Conservation (phyloP, 2,888 invertebrate genomes). For the Troilus luridus region DNA sequence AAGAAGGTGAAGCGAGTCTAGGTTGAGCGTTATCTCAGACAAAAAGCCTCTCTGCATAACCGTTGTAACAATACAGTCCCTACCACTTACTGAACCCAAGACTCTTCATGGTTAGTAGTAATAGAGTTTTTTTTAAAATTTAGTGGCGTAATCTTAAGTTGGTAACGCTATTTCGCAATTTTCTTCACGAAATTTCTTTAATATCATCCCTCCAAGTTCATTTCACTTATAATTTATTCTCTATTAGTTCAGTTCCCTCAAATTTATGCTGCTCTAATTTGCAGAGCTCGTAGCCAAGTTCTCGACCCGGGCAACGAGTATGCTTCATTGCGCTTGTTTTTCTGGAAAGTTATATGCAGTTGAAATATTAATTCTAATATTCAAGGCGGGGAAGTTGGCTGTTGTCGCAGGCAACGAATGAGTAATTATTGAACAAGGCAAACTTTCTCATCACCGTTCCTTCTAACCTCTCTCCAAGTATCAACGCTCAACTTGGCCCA, state of each 20-base stretch:
- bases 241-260: neutral
- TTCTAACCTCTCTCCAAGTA: neutral
- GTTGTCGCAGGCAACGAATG: conserved; percentile 35
- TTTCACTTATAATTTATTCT: neutral
- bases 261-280: conserved; percentile 10
- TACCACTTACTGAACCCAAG: too few species aligned
- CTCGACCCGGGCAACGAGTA: neutral
- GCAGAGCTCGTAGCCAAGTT: neutral
- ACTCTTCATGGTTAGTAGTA: too few species aligned
- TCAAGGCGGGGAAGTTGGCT: conserved; percentile 30
- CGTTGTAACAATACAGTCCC: too few species aligned
- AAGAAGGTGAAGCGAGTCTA: too few species aligned
- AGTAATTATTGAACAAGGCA: conserved; percentile 26
- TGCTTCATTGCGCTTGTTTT: conserved; percentile 34
- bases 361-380: conserved; percentile 41
- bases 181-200: neutral
- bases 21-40: too few species aligned
- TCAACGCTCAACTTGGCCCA: neutral
- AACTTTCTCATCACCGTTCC: conserved; percentile 22
- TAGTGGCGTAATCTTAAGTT: too few species aligned
- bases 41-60: too few species aligned
- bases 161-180: too few species aligned
- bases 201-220: neutral
- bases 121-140: too few species aligned
- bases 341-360: conserved; percentile 29